phyloP scores from a whole-genome alignment of 2,888 invertebrate genomes.

The Alsophila aescularia region DNA sequence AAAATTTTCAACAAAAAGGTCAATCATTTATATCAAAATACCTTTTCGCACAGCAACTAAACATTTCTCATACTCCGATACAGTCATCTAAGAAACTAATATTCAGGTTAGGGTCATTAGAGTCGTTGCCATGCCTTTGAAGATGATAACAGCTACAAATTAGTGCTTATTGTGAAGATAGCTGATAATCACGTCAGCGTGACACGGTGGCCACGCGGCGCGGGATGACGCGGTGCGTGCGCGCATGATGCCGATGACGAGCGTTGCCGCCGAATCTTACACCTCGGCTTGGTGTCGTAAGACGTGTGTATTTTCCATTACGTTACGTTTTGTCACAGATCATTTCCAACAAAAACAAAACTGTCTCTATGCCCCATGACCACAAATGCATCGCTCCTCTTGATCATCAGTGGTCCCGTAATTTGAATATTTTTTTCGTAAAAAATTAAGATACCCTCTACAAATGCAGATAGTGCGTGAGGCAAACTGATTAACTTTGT shows the following conservation, averaged over 20 bases:
- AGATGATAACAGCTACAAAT: conserved; percentile 14
- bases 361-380: too few relatives aligned
- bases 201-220: conserved; percentile 47
- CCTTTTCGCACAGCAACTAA: not conserved
- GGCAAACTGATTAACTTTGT: too few relatives aligned
- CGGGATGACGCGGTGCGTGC: conserved; percentile 40
- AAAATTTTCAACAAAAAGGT: too few relatives aligned
- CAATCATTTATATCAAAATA: not conserved
- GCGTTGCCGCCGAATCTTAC: conserved; percentile 1
- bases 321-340: not conserved
- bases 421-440: too few relatives aligned
- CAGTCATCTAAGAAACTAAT: not conserved
- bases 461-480: too few relatives aligned
- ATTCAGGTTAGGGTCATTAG: conserved; percentile 5
- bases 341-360: too few relatives aligned
- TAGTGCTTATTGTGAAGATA: conserved; percentile 3
- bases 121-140: not conserved
- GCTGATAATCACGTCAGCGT: conserved; percentile 19
- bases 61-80: too few relatives aligned
- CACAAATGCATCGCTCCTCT: too few relatives aligned
- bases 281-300: not conserved
- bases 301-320: not conserved
- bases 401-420: too few relatives aligned
- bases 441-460: too few relatives aligned
- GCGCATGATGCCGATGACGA: conserved; percentile 54